Evolutionary conservation across 92 coral and sea anemone species (phyloP).

Genomic region (Metridium senile): DNA sequence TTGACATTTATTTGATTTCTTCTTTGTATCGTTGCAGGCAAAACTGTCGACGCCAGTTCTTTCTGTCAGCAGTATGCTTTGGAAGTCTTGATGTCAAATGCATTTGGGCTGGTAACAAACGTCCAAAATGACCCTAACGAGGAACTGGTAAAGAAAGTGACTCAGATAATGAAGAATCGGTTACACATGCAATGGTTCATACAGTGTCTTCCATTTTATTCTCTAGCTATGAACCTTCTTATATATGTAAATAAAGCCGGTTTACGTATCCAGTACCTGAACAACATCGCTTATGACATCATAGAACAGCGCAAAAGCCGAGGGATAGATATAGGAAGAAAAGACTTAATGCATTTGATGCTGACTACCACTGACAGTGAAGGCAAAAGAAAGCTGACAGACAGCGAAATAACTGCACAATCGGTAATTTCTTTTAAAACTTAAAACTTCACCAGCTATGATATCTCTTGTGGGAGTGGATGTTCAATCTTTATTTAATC

Average conservation of each 20-base stretch:
- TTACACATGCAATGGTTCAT: neutral
- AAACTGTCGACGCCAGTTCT: slow-evolving; percentile 3
- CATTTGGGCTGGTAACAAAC: slow-evolving; percentile 13
- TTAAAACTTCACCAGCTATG: too few species aligned
- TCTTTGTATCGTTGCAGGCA: neutral
- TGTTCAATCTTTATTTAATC: too few species aligned
- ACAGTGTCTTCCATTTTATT: slow-evolving; percentile 1
- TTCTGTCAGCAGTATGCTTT: slow-evolving; percentile 8
- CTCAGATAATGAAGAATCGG: neutral
- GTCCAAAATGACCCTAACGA: slow-evolving; percentile 9
- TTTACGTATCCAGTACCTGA: neutral
- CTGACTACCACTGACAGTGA: slow-evolving; percentile 7
- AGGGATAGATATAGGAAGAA: slow-evolving; percentile 17
- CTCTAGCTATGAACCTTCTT: neutral
- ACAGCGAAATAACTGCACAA: slow-evolving; percentile 20
- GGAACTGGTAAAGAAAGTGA: neutral
- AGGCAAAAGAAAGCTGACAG: slow-evolving; percentile 15
- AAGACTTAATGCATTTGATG: slow-evolving; percentile 17
- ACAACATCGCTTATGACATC: slow-evolving; percentile 3
- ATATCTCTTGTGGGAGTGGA: too few species aligned
- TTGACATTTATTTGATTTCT: too few species aligned
- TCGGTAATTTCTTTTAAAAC: slow-evolving; percentile 9
- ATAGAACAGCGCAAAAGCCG: slow-evolving; percentile 1
- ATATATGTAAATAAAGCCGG: neutral
- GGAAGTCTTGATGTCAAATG: neutral